Conservation (phyloP, 2,888 invertebrate genomes). For the Trachelus iudaicus region DNA sequence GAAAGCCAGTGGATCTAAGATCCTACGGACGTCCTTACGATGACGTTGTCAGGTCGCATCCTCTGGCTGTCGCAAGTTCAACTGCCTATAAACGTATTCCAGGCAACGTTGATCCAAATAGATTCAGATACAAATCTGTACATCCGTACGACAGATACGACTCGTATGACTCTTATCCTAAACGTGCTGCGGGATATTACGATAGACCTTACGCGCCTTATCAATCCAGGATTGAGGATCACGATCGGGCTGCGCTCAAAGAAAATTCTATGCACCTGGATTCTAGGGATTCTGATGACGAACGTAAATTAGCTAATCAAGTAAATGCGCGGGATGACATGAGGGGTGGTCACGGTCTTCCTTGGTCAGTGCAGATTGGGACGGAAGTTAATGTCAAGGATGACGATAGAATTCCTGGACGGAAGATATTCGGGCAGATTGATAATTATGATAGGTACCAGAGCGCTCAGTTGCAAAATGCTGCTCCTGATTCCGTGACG, state of each 20-base stretch:
- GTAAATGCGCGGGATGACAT: constrained; percentile 33
- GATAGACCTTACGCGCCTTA: constrained; percentile 36
- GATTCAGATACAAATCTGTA: constrained; percentile 42
- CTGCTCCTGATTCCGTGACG: constrained; percentile 34
- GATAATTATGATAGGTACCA: constrained; percentile 53
- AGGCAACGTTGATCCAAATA: constrained; percentile 45
- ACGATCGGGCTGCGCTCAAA: constrained; percentile 25
- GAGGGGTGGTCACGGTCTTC: constrained; percentile 21
- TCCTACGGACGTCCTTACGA: constrained; percentile 45
- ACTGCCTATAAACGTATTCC: constrained; percentile 39
- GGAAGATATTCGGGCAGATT: constrained; percentile 53
- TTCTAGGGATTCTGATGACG: constrained; percentile 28
- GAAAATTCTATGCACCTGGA: constrained; percentile 32
- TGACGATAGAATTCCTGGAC: constrained; percentile 54
- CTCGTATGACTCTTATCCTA: constrained; percentile 44
- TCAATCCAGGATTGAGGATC: constrained; percentile 30
- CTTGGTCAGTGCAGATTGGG: constrained; percentile 58
- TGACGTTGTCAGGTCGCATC: constrained; percentile 30
- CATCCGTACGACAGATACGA: constrained; percentile 46
- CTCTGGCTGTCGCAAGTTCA: constrained; percentile 15
- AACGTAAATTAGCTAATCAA: constrained; percentile 35
- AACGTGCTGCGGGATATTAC: constrained; percentile 43
- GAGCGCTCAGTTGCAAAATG: constrained; percentile 41
- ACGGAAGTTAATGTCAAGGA: constrained; percentile 59
- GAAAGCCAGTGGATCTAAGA: constrained; percentile 59